Conservation (phyloP, 2,888 invertebrate species). For the Hyalella azteca region DNA sequence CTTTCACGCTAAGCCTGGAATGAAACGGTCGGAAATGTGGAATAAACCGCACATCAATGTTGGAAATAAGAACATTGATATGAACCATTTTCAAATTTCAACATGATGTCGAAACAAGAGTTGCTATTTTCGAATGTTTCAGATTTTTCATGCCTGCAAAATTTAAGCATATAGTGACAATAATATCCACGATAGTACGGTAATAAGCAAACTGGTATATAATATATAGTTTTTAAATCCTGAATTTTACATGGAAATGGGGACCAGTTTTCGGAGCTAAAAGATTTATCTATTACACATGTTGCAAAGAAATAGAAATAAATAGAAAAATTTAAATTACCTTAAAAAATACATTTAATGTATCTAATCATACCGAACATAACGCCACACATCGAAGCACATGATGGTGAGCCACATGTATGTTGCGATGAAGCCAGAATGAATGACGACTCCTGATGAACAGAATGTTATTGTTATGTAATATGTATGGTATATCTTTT, state of each 20-base stretch:
- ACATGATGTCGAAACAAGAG: not conserved
- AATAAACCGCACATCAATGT: not conserved
- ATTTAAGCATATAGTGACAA: too few relatives aligned
- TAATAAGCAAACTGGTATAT: too few relatives aligned
- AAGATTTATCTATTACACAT: too few relatives aligned
- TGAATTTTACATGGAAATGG: too few relatives aligned
- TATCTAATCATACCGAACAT: not conserved
- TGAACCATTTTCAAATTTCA: not conserved
- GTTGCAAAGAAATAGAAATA: too few relatives aligned
- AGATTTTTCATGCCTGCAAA: too few relatives aligned
- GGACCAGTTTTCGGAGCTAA: too few relatives aligned
- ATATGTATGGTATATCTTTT: not conserved
- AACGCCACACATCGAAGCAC: slow-evolving; percentile 26
- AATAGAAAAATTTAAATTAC: too few relatives aligned
- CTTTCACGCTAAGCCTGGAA: slow-evolving; percentile 14
- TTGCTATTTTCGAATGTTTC: not conserved
- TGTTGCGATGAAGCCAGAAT: not conserved
- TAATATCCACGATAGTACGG: too few relatives aligned
- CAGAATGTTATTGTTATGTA: not conserved
- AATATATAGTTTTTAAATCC: too few relatives aligned
- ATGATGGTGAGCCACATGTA: slow-evolving; percentile 32
- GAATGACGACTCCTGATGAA: not conserved
- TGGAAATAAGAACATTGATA: too few relatives aligned
- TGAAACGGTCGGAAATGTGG: not conserved
- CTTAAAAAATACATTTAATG: too few relatives aligned